A percentile compares a stretch with the other conserved stretches of the same genome.
Evolutionary conservation across 2,797 vertebrate species (phyloP).

Genomic region (Chrysolophus pictus): DNA sequence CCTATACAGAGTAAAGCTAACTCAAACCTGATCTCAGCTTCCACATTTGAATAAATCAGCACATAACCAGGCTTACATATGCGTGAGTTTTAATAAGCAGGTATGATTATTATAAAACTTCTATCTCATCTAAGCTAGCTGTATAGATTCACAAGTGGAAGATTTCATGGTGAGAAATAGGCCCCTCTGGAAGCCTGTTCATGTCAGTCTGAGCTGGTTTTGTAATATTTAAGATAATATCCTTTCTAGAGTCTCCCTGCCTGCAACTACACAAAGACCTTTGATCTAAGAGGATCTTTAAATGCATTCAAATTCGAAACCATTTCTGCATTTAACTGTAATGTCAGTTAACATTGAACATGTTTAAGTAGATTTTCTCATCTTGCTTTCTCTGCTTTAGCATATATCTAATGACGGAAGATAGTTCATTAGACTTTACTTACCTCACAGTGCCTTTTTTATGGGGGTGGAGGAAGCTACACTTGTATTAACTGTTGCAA

Average conservation of each 20-base stretch:
- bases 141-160: not conserved
- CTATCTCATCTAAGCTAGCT: not conserved
- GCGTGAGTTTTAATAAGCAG: not conserved
- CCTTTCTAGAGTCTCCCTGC: not conserved
- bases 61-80: accelerated
- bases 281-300: not conserved
- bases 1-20: not conserved
- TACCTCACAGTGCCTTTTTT: not conserved
- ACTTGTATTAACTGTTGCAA: not conserved
- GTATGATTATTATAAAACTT: not conserved
- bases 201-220: not conserved
- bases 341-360: not conserved
- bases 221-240: not conserved
- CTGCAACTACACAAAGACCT: not conserved
- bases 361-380: not conserved
- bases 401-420: not conserved
- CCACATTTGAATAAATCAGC: not conserved
- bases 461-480: not conserved
- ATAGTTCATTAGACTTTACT: not conserved
- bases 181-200: not conserved
- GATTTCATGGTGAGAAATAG: not conserved
- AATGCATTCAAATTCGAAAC: not conserved
- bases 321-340: not conserved
- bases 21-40: not conserved
- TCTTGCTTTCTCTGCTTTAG: not conserved